phyloP scores from a whole-genome alignment of 2,113 vertebrate genomes.

The Chunga burmeisteri region DNA sequence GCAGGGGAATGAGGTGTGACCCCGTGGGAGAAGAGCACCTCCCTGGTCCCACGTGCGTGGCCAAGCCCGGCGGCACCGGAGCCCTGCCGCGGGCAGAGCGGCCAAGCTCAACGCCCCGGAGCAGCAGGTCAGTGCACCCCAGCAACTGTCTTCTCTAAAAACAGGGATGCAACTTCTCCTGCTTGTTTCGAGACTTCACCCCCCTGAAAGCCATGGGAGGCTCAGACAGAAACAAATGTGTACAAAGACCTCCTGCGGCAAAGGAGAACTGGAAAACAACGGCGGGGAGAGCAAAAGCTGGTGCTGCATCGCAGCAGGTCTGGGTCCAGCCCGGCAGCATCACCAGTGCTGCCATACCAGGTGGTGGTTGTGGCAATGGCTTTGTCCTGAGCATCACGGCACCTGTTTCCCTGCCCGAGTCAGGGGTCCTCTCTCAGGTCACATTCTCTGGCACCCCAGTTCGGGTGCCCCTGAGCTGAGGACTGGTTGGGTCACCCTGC shows the following conservation, averaged over 20 bases:
- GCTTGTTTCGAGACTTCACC: not conserved
- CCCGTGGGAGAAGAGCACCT: not conserved
- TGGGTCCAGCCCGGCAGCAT: not conserved
- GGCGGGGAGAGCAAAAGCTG: accelerated
- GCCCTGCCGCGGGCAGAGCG: not conserved
- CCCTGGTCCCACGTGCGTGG: not conserved
- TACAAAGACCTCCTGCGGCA: accelerated
- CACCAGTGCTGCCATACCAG: not conserved
- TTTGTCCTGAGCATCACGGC: not conserved
- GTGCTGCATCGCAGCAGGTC: not conserved
- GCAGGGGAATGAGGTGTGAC: not conserved
- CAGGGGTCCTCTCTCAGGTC: not conserved
- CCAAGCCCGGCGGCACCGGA: not conserved
- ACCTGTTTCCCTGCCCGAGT: not conserved
- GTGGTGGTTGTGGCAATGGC: not conserved
- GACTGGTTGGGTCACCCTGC: not conserved
- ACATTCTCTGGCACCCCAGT: not conserved
- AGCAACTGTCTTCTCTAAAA: too few species aligned
- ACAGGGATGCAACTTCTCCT: too few species aligned
- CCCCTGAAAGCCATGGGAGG: not conserved
- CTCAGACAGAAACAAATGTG: accelerated
- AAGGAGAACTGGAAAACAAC: not conserved
- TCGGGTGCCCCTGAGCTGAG: too few species aligned
- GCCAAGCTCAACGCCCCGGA: accelerated
- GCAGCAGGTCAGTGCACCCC: not conserved